phyloP scores from a whole-genome alignment of 2,888 invertebrate species.

The Muschampia plurimacula region DNA sequence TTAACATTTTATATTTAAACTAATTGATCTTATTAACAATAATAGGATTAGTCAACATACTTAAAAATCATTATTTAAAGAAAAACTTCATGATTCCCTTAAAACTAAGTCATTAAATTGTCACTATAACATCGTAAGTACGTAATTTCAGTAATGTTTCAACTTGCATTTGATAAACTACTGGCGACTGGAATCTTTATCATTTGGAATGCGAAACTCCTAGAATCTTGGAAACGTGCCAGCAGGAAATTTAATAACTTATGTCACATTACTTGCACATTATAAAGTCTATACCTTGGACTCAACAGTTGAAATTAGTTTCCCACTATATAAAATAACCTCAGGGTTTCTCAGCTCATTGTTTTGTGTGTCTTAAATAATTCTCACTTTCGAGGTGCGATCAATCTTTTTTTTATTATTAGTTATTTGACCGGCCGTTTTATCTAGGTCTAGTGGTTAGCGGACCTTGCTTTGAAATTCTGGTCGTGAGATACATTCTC shows the following conservation, averaged over 20 bases:
- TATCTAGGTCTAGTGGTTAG: too few relatives aligned
- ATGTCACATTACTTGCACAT: slow-evolving; percentile 26
- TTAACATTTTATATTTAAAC: too few relatives aligned
- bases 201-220: slow-evolving; percentile 28
- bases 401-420: too few relatives aligned
- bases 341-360: not conserved
- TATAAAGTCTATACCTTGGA: slow-evolving; percentile 20
- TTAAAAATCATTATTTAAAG: too few relatives aligned
- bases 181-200: slow-evolving; percentile 13
- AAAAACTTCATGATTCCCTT: not conserved
- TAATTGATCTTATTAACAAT: too few relatives aligned
- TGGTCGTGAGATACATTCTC: too few relatives aligned
- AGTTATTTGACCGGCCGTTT: too few relatives aligned
- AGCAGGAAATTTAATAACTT: slow-evolving; percentile 34
- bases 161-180: slow-evolving; percentile 21
- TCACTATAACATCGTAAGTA: slow-evolving; percentile 1
- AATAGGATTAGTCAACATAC: too few relatives aligned
- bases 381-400: too few relatives aligned
- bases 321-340: slow-evolving; percentile 6
- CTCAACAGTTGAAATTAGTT: slow-evolving; percentile 30
- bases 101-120: slow-evolving; percentile 1
- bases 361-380: too few relatives aligned
- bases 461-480: too few relatives aligned
- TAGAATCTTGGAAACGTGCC: slow-evolving; percentile 22
- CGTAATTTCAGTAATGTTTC: slow-evolving; percentile 12